Conservation (phyloP, 2,113 vertebrate genomes). For the Crotalus tigris region DNA sequence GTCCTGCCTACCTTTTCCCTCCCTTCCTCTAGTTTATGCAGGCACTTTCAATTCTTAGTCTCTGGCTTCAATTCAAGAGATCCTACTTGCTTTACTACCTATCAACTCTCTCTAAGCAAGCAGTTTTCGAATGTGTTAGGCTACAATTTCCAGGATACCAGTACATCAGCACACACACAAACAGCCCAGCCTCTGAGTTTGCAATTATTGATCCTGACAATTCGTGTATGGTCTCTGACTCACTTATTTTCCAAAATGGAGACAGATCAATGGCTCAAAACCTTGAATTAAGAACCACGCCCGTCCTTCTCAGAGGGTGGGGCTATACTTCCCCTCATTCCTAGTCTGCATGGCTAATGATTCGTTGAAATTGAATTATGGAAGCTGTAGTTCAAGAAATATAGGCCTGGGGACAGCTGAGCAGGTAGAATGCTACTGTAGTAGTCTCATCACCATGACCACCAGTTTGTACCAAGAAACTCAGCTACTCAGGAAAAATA, state of each 20-base stretch:
- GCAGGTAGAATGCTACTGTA: neutral
- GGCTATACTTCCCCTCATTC: neutral
- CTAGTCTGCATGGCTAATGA: neutral
- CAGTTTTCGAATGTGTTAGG: neutral
- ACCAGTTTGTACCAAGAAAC: neutral
- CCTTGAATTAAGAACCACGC: too few species aligned
- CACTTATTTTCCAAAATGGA: neutral
- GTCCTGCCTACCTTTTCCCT: neutral
- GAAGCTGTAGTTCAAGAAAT: neutral
- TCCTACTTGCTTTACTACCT: neutral
- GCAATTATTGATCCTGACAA: neutral
- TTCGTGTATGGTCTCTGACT: neutral
- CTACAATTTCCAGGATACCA: neutral
- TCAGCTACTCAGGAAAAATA: neutral
- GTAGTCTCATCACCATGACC: neutral
- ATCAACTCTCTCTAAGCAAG: neutral
- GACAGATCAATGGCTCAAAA: neutral
- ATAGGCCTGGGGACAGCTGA: neutral
- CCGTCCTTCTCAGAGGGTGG: neutral
- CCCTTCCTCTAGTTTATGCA: too few species aligned
- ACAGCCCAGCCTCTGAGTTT: neutral
- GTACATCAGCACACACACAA: neutral
- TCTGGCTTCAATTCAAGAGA: neutral
- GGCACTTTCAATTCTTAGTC: neutral
- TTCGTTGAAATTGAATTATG: neutral